Evolutionary conservation across 2,888 invertebrate species (phyloP).

Genomic region (Pediacus dermestoides): DNA sequence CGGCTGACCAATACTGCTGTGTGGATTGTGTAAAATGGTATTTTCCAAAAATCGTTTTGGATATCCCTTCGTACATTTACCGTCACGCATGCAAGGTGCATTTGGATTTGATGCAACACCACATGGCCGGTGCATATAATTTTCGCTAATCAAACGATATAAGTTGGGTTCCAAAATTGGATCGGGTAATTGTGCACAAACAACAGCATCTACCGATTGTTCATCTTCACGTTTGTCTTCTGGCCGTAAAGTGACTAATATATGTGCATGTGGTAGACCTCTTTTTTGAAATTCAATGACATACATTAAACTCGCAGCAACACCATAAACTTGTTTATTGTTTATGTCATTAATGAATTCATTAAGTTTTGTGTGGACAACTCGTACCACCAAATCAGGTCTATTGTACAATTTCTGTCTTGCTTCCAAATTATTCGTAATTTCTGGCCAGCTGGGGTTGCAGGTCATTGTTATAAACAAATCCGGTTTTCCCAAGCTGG

Average conservation of each 20-base stretch:
- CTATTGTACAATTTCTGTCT: conserved; percentile 1
- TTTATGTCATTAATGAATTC: conserved; percentile 5
- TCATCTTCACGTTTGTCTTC: not conserved
- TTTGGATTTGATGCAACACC: conserved; percentile 5
- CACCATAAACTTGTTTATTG: conserved; percentile 4
- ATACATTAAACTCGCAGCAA: not conserved
- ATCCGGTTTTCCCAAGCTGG: conserved; percentile 15
- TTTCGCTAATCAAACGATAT: not conserved
- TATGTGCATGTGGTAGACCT: conserved; percentile 1
- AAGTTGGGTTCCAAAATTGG: not conserved
- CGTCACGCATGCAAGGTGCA: conserved; percentile 5
- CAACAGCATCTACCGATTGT: conserved; percentile 4
- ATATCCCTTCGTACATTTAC: conserved; percentile 2
- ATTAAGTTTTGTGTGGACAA: conserved; percentile 7
- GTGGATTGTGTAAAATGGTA: not conserved
- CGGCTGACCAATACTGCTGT: not conserved
- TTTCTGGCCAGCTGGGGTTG: conserved; percentile 21
- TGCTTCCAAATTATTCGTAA: conserved; percentile 11
- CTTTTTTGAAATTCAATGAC: conserved; percentile 5
- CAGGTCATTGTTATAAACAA: conserved; percentile 23
- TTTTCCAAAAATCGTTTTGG: not conserved
- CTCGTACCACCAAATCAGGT: conserved; percentile 3
- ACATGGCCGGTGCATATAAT: conserved; percentile 4
- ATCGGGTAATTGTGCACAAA: conserved; percentile 7
- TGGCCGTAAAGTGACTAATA: not conserved